phyloP scores from a whole-genome alignment of 2,888 invertebrate genomes.

The Hydraecia micacea region DNA sequence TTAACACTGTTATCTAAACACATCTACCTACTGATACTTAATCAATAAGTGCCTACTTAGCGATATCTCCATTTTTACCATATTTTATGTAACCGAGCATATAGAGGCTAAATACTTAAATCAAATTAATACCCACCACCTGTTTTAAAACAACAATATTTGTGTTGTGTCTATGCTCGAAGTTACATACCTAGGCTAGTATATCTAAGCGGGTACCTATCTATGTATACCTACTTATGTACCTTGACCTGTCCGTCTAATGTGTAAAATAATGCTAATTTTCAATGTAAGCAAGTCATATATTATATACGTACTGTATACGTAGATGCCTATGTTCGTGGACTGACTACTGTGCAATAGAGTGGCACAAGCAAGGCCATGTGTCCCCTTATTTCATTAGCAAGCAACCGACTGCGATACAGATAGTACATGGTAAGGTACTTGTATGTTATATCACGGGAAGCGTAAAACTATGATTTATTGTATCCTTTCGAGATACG shows the following conservation, averaged over 20 bases:
- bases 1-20: conserved; percentile 7
- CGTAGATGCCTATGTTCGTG: conserved; percentile 4
- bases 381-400: conserved; percentile 71
- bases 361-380: conserved; percentile 67
- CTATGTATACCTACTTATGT: not conserved
- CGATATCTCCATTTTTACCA: conserved; percentile 12
- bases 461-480: conserved; percentile 61
- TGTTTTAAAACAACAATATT: conserved; percentile 17
- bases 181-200: conserved; percentile 10
- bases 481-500: conserved; percentile 56
- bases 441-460: conserved; percentile 53
- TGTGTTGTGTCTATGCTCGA: not conserved
- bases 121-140: not conserved
- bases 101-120: not conserved
- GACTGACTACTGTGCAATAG: conserved; percentile 53
- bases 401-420: conserved; percentile 57
- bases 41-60: not conserved
- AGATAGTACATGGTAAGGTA: conserved; percentile 9
- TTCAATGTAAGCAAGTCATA: conserved; percentile 20
- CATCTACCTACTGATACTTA: conserved; percentile 12
- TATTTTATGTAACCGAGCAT: not conserved
- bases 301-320: conserved; percentile 1
- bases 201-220: not conserved
- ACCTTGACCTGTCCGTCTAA: conserved; percentile 55
- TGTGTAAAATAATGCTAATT: conserved; percentile 58